Percentiles rank a stretch among this genome's conserved stretches.
These are phyloP conservation scores for Drosophila barbarae DNA, from an alignment of 2,888 invertebrate species.

Conservation along the genomic window DNA sequence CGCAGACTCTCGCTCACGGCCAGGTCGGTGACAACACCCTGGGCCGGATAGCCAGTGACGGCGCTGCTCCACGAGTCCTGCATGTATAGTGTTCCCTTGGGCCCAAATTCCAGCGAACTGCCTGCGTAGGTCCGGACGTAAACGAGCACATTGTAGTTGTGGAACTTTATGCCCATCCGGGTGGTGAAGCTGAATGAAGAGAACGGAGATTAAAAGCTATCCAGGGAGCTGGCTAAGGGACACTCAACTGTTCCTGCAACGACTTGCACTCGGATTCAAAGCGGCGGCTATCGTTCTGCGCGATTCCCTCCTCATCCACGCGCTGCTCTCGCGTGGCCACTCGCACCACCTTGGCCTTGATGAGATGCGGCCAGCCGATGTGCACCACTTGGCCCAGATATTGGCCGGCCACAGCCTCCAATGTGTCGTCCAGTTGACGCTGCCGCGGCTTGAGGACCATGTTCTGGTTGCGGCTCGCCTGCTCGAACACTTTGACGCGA, in stretches of 20 bases:
- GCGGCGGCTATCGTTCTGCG: slow-evolving; percentile 54
- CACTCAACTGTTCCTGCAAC: slow-evolving; percentile 75
- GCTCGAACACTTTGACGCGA: slow-evolving; percentile 93
- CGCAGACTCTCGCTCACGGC: slow-evolving; percentile 76
- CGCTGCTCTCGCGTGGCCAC: slow-evolving; percentile 73
- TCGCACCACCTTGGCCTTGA: slow-evolving; percentile 86
- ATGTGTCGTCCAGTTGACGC: slow-evolving; percentile 73
- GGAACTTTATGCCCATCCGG: slow-evolving; percentile 89
- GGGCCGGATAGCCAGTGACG: slow-evolving; percentile 83
- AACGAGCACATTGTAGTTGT: slow-evolving; percentile 84
- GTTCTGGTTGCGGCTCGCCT: slow-evolving; percentile 88
- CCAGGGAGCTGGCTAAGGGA: not conserved
- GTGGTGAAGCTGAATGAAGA: slow-evolving; percentile 65
- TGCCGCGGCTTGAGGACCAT: slow-evolving; percentile 87
- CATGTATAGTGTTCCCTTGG: slow-evolving; percentile 83
- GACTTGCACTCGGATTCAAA: slow-evolving; percentile 62
- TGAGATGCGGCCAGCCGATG: slow-evolving; percentile 95
- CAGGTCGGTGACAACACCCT: slow-evolving; percentile 71
- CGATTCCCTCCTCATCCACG: slow-evolving; percentile 72
- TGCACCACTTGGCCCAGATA: slow-evolving; percentile 87
- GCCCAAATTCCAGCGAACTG: slow-evolving; percentile 82
- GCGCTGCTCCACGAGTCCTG: slow-evolving; percentile 87
- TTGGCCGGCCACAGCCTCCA: slow-evolving; percentile 82
- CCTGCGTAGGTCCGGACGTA: slow-evolving; percentile 88
- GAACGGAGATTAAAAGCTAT: not conserved